phyloP scores from a whole-genome alignment of 2,797 vertebrate species.

The Tapera naevia region DNA sequence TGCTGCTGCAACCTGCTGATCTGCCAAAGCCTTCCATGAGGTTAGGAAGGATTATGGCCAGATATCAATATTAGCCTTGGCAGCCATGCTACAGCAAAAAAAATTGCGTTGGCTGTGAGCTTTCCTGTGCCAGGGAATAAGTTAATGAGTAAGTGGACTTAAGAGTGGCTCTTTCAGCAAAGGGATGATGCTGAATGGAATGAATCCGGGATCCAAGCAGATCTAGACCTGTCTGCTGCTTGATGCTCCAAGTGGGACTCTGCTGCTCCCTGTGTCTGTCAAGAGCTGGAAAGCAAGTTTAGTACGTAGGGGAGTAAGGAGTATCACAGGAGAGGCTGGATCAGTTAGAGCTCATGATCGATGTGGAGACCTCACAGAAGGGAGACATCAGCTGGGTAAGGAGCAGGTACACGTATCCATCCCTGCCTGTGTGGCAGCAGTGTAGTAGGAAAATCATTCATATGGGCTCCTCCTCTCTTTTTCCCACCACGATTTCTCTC shows the following conservation, averaged over 20 bases:
- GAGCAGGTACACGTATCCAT: not conserved
- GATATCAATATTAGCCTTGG: not conserved
- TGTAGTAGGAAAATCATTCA: rapidly evolving
- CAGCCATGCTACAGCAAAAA: not conserved
- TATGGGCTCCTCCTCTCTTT: not conserved
- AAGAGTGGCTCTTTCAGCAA: not conserved
- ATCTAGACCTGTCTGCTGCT: not conserved
- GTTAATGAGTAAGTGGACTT: not conserved
- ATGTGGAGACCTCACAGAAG: not conserved
- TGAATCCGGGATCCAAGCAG: not conserved
- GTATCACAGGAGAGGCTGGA: not conserved
- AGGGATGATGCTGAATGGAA: not conserved
- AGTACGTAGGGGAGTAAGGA: rapidly evolving
- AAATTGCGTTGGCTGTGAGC: not conserved
- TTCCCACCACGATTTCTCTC: not conserved
- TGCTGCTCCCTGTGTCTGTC: not conserved
- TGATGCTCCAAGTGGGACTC: rapidly evolving
- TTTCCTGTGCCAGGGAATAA: not conserved
- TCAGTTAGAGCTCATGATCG: rapidly evolving
- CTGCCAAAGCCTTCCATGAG: not conserved
- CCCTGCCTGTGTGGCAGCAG: not conserved
- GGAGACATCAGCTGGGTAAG: not conserved
- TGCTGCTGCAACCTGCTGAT: not conserved
- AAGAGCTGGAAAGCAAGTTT: not conserved
- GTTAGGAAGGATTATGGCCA: not conserved